Evolutionary conservation across 92 coral and sea anemone genomes (phyloP).

Genomic region (Parazoanthus darwini): DNA sequence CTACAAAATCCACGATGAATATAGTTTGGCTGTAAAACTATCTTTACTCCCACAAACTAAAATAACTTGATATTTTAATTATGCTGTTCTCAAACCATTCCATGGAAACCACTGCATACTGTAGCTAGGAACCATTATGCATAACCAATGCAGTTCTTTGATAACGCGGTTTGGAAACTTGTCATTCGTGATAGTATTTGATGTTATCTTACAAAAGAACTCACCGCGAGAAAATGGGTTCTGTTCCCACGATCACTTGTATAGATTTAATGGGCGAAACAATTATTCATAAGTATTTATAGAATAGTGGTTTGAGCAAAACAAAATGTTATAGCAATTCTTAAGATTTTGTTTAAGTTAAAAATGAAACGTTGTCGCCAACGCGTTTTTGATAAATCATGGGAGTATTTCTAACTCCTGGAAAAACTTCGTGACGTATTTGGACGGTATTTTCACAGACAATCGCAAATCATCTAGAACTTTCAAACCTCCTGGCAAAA

Average conservation of each 20-base stretch:
- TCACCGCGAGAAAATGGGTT: neutral
- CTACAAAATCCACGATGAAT: neutral
- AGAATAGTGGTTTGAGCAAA: constrained; percentile 1
- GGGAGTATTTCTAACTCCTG: neutral
- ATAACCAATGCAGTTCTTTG: neutral
- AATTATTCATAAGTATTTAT: neutral
- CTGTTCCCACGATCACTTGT: constrained; percentile 12
- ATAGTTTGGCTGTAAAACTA: neutral
- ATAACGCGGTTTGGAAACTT: neutral
- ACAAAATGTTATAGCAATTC: neutral
- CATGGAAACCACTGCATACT: constrained; percentile 6
- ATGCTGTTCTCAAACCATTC: constrained; percentile 5
- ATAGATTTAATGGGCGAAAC: neutral
- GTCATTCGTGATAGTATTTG: neutral
- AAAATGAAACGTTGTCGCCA: neutral
- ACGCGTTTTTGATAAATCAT: neutral
- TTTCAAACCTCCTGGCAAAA: neutral
- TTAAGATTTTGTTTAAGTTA: neutral
- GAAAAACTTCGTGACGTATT: neutral
- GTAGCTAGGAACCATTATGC: neutral
- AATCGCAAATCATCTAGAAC: neutral
- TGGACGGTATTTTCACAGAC: neutral
- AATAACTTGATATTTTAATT: neutral
- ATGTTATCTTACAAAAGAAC: neutral
- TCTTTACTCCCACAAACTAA: neutral